Conservation (phyloP, 2,113 vertebrate species). For the Argyrosomus japonicus region DNA sequence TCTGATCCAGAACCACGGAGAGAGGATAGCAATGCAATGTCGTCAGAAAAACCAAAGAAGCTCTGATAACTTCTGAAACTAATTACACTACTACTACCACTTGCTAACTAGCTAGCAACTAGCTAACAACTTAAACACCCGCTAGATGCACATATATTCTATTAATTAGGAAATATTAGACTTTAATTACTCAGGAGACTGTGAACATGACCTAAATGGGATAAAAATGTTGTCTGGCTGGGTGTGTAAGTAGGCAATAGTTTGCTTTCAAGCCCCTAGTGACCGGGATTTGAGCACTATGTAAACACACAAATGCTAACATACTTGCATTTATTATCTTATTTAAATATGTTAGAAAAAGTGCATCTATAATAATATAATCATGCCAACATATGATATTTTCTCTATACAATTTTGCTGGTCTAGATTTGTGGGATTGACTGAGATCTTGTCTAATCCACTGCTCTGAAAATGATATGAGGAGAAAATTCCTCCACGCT, state of each 20-base stretch:
- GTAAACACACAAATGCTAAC: neutral
- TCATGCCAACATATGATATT: neutral
- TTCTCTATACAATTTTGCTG: neutral
- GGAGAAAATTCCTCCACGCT: neutral
- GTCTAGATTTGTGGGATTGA: neutral
- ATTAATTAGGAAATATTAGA: neutral
- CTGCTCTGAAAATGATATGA: neutral
- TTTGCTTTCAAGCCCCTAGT: neutral
- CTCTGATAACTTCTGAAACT: too few relatives aligned
- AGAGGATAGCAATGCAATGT: too few relatives aligned
- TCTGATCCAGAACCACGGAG: too few relatives aligned
- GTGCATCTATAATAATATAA: neutral
- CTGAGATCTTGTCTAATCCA: neutral
- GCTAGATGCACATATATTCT: neutral
- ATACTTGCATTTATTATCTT: neutral
- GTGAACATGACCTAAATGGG: neutral
- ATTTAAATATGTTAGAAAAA: neutral
- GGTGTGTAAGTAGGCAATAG: too few relatives aligned
- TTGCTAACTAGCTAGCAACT: too few relatives aligned
- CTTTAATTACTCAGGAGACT: neutral
- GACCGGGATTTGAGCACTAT: neutral
- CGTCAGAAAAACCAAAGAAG: too few relatives aligned
- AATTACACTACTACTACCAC: too few relatives aligned
- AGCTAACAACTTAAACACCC: neutral
- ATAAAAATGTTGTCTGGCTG: neutral